Evolutionary conservation across 2,113 vertebrate genomes (phyloP), one percentile per base, ranked within the genome.

Genomic region (Lipophrys pholis): DNA sequence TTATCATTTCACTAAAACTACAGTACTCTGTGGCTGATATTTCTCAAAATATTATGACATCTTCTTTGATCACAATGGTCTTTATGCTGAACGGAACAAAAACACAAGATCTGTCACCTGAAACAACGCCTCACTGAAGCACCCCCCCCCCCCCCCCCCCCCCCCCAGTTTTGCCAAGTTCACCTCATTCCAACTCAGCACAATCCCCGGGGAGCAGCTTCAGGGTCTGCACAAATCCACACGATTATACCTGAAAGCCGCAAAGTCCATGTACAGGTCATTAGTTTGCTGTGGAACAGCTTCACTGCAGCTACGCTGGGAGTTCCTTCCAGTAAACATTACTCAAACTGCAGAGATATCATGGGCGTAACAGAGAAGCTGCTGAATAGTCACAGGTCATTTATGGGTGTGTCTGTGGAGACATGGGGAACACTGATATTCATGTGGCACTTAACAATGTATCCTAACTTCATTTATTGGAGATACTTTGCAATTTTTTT

Each of bases 401-500:
- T 45, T 59, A 46, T 43, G 17, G 39, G 12, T 60, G 42, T 61
- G 39, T 73, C 15, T 45, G 5, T 76, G 39, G 45, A 73, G 55
- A 72, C 17, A 74, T 30, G 50, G 64, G 5, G 6, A 81, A 82
- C 58, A 77, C 56, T 74, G 68, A 82, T 70, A 61, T 82, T 50
- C 52, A 76, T 55, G 49, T 82, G 69, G 80, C 80, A 86, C 75
- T 73, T 79, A 38, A 70, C 41, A 81, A 14, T 61, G 63, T 83
- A 62, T 82, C 67, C 78, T 72, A 59, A 80, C 59, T 82, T 83
- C 6, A 70, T 88, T 90, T 92, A 89, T 90, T 90, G 41, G 72
- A 85, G 57, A 69, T 82, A 70, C 82, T 84, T 87, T 84, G 50
- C 59, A 39, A 64, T 71, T 30, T 30, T 30, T 30, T 2, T 2